A percentile compares a stretch with the other conserved stretches of the same genome.
Conservation (phyloP, 2,888 invertebrate genomes). For the Luffia ferchaultella region DNA sequence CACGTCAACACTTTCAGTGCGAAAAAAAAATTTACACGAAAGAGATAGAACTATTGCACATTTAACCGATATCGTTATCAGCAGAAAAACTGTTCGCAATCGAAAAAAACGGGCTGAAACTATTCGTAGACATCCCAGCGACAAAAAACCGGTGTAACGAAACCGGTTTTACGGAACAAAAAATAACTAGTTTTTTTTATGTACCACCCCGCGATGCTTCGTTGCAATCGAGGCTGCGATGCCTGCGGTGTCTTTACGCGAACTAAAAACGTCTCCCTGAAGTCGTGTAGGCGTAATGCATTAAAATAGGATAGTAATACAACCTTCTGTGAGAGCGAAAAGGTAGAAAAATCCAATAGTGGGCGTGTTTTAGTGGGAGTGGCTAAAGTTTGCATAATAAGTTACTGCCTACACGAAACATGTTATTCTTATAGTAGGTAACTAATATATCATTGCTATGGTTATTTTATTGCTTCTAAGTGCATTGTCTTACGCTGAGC, state of each 20-base stretch:
- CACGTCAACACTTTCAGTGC: neutral
- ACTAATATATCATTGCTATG: slow-evolving; percentile 40
- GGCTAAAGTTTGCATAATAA: slow-evolving; percentile 48
- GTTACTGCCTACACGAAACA: slow-evolving; percentile 19
- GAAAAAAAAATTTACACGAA: neutral
- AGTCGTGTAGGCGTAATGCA: slow-evolving; percentile 51
- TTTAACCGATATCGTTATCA: slow-evolving; percentile 8
- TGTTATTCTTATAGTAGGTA: slow-evolving; percentile 18
- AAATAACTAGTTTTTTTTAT: neutral
- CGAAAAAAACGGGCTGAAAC: slow-evolving; percentile 1
- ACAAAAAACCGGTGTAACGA: slow-evolving; percentile 5
- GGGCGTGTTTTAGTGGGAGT: slow-evolving; percentile 44
- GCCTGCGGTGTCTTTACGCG: slow-evolving; percentile 38
- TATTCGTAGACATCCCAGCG: slow-evolving; percentile 1
- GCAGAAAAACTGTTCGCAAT: neutral
- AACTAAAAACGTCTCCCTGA: slow-evolving; percentile 56
- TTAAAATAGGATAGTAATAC: slow-evolving; percentile 31
- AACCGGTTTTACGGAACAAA: neutral
- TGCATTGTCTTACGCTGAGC: slow-evolving; percentile 44
- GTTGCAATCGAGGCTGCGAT: slow-evolving; percentile 17
- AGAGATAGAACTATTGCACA: neutral
- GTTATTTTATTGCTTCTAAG: slow-evolving; percentile 36
- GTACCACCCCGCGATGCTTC: slow-evolving; percentile 5
- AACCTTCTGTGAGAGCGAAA: slow-evolving; percentile 16
- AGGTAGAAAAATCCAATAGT: slow-evolving; percentile 26